phyloP scores from a whole-genome alignment of 2,888 invertebrate species.

The Panopea generosa region DNA sequence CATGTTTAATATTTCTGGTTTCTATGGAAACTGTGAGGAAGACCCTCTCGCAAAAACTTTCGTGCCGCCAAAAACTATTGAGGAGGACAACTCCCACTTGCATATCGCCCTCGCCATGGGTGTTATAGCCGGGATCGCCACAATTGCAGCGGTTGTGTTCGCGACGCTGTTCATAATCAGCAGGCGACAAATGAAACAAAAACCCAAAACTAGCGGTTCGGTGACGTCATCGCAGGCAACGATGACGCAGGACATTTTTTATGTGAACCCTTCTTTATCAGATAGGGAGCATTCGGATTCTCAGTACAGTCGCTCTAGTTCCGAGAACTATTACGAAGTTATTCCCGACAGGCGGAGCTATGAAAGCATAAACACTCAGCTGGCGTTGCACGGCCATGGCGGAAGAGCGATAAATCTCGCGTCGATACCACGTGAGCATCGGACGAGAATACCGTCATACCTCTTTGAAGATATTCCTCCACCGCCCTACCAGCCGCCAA shows the following conservation, averaged over 20 bases:
- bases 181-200: constrained; percentile 68
- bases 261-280: constrained; percentile 80
- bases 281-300: constrained; percentile 79
- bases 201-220: constrained; percentile 72
- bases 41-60: constrained; percentile 75
- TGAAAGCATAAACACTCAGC: constrained; percentile 79
- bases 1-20: constrained; percentile 78
- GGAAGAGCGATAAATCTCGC: constrained; percentile 63
- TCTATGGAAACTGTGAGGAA: constrained; percentile 79
- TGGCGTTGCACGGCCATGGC: constrained; percentile 67
- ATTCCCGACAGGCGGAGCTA: constrained; percentile 81
- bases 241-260: constrained; percentile 82
- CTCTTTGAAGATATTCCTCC: constrained; percentile 80
- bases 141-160: constrained; percentile 74
- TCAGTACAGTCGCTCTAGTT: constrained; percentile 76
- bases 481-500: constrained; percentile 79
- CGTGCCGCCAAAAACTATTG: constrained; percentile 59
- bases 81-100: constrained; percentile 60
- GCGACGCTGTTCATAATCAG: constrained; percentile 73
- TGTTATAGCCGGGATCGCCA: constrained; percentile 75
- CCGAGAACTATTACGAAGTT: constrained; percentile 82
- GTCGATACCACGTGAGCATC: constrained; percentile 62
- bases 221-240: constrained; percentile 81
- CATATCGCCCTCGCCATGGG: constrained; percentile 76
- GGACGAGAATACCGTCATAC: constrained; percentile 68